A percentile compares a stretch with the other conserved stretches of the same genome.
These are phyloP conservation scores for Fragum sueziense DNA, from an alignment of 2,888 invertebrate genomes.

Conservation along the genomic window DNA sequence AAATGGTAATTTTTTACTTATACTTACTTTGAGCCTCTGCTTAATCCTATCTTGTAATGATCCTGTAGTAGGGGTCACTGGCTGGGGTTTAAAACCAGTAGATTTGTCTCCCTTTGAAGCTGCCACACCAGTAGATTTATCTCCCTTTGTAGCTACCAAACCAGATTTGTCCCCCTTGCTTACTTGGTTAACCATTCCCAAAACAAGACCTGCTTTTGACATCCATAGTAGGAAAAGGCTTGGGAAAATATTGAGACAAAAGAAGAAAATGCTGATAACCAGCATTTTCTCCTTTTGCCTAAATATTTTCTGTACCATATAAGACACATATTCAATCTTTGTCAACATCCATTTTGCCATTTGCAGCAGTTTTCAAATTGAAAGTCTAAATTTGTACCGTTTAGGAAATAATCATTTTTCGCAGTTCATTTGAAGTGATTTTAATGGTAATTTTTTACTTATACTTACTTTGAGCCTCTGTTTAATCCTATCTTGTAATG, in stretches of 20 bases:
- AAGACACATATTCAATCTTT: too few relatives aligned
- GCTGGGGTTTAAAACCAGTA: background rate
- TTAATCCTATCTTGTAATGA: constrained; percentile 70
- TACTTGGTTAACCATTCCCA: background rate
- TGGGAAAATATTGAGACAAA: too few relatives aligned
- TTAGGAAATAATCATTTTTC: background rate
- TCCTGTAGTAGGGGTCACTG: constrained; percentile 22
- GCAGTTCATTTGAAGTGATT: too few relatives aligned
- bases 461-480: constrained; percentile 48
- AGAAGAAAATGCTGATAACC: too few relatives aligned
- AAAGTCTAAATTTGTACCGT: background rate
- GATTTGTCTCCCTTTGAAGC: constrained; percentile 1
- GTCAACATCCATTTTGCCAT: too few relatives aligned
- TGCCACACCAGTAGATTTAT: background rate
- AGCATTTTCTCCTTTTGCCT: too few relatives aligned
- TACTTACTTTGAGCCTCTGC: constrained; percentile 49
- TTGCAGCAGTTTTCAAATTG: too few relatives aligned
- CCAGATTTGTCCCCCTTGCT: background rate
- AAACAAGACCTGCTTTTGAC: too few relatives aligned
- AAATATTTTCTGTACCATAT: too few relatives aligned
- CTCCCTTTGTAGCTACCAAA: background rate
- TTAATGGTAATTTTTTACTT: too few relatives aligned
- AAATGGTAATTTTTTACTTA: too few relatives aligned
- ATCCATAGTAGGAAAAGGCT: too few relatives aligned
- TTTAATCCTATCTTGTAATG: constrained; percentile 69